These are phyloP conservation scores for Leptura quadrifasciata DNA, from an alignment of 2,888 invertebrate species.

Conservation along the genomic window DNA sequence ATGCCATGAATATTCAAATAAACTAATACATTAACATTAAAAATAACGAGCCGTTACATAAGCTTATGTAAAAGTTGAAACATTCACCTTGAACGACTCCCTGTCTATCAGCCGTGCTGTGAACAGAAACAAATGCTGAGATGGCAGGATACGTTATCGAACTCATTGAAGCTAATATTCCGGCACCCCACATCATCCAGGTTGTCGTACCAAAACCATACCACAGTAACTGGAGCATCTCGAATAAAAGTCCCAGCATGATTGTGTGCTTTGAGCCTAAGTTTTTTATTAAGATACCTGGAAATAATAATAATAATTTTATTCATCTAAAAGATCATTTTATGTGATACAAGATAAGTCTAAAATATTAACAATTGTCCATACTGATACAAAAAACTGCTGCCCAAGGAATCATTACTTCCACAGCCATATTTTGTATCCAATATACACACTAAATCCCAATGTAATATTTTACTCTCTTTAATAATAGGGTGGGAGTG, in stretches of 20 bases:
- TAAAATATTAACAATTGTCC: too few species aligned
- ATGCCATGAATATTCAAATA: not conserved
- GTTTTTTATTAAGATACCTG: constrained; percentile 77
- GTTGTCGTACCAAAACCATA: constrained; percentile 97
- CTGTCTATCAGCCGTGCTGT: constrained; percentile 98
- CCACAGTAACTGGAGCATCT: constrained; percentile 97
- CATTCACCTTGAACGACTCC: constrained; percentile 77
- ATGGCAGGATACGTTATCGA: constrained; percentile 99
- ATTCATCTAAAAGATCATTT: too few species aligned
- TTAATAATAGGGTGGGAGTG: too few species aligned
- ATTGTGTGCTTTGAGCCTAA: constrained; percentile 98
- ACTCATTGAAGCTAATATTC: constrained; percentile 95
- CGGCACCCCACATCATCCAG: constrained; percentile 99
- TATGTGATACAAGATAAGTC: too few species aligned
- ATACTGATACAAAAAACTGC: too few species aligned
- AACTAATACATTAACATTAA: not conserved
- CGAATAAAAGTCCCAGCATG: constrained; percentile 96
- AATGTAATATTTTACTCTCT: too few species aligned
- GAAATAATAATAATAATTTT: constrained; percentile 25
- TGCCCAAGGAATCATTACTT: too few species aligned
- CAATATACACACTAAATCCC: too few species aligned
- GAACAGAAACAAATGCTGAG: constrained; percentile 98
- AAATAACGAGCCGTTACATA: not conserved
- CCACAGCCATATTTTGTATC: too few species aligned
- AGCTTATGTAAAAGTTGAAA: constrained; percentile 9